phyloP scores from a whole-genome alignment of 2,888 invertebrate genomes.

The Cantharis nigra region DNA sequence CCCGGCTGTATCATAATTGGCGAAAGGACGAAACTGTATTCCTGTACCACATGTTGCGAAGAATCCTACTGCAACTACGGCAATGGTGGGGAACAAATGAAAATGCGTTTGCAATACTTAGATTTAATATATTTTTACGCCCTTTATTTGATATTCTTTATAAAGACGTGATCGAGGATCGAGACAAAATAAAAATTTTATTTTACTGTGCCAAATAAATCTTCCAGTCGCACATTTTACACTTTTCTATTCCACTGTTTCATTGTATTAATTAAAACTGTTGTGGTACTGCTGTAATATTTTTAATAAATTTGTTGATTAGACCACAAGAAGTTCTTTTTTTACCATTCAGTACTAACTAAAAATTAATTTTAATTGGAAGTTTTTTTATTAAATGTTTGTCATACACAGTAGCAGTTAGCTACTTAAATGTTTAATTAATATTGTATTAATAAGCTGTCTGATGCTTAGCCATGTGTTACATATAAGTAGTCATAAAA shows the following conservation, averaged over 20 bases:
- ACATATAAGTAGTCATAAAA: constrained; percentile 3
- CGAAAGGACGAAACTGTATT: constrained; percentile 84
- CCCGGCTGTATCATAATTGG: constrained; percentile 89
- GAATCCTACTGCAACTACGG: constrained; percentile 79
- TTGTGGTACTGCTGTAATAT: neutral
- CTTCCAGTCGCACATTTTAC: neutral
- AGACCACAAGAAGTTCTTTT: neutral
- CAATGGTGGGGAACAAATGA: constrained; percentile 41
- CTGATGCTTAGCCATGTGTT: constrained; percentile 20
- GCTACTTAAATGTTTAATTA: constrained; percentile 17
- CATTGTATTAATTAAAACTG: neutral
- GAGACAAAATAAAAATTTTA: neutral
- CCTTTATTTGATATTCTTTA: constrained; percentile 4
- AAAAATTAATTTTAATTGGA: neutral
- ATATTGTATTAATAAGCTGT: constrained; percentile 9
- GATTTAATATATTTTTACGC: constrained; percentile 11
- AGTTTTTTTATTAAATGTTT: neutral
- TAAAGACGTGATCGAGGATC: constrained; percentile 10
- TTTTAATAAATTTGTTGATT: neutral
- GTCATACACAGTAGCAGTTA: neutral
- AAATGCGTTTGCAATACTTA: constrained; percentile 5
- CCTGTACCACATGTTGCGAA: constrained; percentile 85
- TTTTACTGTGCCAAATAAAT: neutral
- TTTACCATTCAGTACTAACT: neutral
- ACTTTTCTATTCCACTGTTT: neutral